Evolutionary conservation across 23 tunicate species (phyloP).

Genomic region (Diplosoma virens): DNA sequence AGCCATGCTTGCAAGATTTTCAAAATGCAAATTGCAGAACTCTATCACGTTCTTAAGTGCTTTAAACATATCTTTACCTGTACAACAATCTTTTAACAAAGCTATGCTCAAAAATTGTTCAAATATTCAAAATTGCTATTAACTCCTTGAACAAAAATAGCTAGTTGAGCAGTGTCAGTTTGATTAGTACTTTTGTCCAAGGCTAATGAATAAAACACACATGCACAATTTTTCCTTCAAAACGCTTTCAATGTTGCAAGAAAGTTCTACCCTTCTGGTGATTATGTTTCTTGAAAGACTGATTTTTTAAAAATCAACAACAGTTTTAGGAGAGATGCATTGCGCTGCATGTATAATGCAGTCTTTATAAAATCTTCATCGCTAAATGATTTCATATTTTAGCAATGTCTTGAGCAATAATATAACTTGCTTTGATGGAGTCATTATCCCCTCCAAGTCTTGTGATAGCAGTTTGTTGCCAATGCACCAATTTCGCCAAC

Average conservation of each 20-base stretch:
- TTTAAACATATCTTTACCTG: constrained; percentile 19
- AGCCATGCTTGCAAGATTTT: constrained; percentile 27
- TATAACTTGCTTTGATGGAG: neutral
- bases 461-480: constrained; percentile 4
- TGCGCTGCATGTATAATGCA: too few species aligned
- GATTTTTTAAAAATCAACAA: too few species aligned
- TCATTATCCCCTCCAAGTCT: neutral
- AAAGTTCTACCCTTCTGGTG: too few species aligned
- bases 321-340: too few species aligned
- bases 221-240: too few species aligned
- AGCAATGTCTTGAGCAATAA: constrained; percentile 8
- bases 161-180: too few species aligned
- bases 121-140: constrained; percentile 13
- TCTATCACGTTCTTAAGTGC: constrained; percentile 24
- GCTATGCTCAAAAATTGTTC: constrained; percentile 9
- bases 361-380: constrained; percentile 3
- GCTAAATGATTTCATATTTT: constrained; percentile 10
- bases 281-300: too few species aligned
- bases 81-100: constrained; percentile 2
- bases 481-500: neutral
- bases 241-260: too few species aligned
- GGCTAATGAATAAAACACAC: too few species aligned
- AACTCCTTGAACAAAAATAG: too few species aligned
- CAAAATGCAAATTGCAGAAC: constrained; percentile 11
- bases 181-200: too few species aligned